Base-by-base conservation (phyloP, 2,797 vertebrate species). In the Oreochromis mossambicus region DNA sequence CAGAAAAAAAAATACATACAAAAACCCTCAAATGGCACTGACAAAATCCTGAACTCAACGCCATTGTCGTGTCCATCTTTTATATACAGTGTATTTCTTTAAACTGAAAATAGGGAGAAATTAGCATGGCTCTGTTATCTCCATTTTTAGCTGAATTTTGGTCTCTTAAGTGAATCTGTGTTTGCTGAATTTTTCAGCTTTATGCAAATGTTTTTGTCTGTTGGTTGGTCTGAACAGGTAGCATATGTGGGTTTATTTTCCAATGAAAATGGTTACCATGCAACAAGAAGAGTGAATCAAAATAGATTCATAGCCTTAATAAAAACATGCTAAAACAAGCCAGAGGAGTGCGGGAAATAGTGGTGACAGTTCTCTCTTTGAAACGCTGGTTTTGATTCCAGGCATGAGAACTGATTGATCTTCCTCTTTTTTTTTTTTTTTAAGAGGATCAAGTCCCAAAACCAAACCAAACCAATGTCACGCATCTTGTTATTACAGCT, bases 261-360 rank as follows among this genome's bases (percentile, higher is more conserved):
- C 58, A 36, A 9, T 3, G 61, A 80, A 68, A 70, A 70, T 51
- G 19, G 63, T 68, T 43, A 19, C 50, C 24, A 54, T 32, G 63
- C 61, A 43, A 41, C 79, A 15, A 29, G 46, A 48, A 48, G 21
- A 61, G 19, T 12, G 46, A 75, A 73, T 70, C 26, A 48, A 54
- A 83, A 63, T 12, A 84, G 48, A 32, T 41, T 21, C 54, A 36
- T 63, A 17, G 32, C 15, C 21, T 63, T 26, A 48, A 34, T 32
- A 70, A 24, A 81, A 83, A 73, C 56, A 21, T 19, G 80, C 56
- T 51, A 43, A 56, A 77, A 80, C 77, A 51, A 15, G 52, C 34
- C 46, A 55, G 26, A 10, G n/a, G 43, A 32, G 15, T 54, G 26
- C 61, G 19, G 55, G 34, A 38, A 80, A 12, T 19, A 41, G 26